Evolutionary conservation across 1,140 invertebrate genomes (phyloP).

Genomic region (Drosophila ohnishii): DNA sequence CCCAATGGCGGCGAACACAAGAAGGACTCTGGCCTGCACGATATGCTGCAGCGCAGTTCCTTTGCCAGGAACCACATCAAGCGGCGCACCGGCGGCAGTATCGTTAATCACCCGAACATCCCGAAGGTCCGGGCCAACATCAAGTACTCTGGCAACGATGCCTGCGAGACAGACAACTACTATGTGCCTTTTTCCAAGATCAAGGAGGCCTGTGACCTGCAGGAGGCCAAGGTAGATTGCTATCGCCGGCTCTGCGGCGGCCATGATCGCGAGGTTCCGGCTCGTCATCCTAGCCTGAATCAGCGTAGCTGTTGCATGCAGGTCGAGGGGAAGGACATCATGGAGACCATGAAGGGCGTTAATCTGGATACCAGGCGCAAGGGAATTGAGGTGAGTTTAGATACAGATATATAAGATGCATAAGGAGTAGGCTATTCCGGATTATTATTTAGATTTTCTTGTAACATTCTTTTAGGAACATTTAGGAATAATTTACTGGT

Average conservation of each 20-base stretch:
- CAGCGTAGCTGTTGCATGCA: slow-evolving; percentile 69
- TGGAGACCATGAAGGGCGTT: slow-evolving; percentile 74
- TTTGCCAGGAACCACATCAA: slow-evolving; percentile 74
- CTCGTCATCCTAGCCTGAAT: slow-evolving; percentile 32
- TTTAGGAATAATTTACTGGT: background rate
- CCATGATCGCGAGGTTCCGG: slow-evolving; percentile 18
- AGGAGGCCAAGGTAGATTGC: slow-evolving; percentile 64
- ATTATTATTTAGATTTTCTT: too few species aligned
- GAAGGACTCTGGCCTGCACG: slow-evolving; percentile 46
- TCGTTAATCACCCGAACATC: slow-evolving; percentile 73
- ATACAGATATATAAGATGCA: background rate
- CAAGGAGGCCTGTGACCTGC: slow-evolving; percentile 58
- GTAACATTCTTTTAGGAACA: too few species aligned
- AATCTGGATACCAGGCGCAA: slow-evolving; percentile 70
- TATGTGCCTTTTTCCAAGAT: slow-evolving; percentile 77
- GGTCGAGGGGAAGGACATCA: slow-evolving; percentile 68
- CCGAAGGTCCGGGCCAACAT: slow-evolving; percentile 79
- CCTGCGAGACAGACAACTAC: slow-evolving; percentile 65
- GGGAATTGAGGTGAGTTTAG: slow-evolving; percentile 74
- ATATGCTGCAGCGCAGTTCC: slow-evolving; percentile 64
- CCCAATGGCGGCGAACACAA: slow-evolving; percentile 32
- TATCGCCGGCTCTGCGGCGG: slow-evolving; percentile 65
- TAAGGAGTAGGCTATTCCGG: too few species aligned
- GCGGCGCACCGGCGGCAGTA: slow-evolving; percentile 68
- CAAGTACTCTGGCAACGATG: slow-evolving; percentile 78